Base-by-base conservation (phyloP, 2,113 vertebrate species). In the Leucosticte australis region DNA sequence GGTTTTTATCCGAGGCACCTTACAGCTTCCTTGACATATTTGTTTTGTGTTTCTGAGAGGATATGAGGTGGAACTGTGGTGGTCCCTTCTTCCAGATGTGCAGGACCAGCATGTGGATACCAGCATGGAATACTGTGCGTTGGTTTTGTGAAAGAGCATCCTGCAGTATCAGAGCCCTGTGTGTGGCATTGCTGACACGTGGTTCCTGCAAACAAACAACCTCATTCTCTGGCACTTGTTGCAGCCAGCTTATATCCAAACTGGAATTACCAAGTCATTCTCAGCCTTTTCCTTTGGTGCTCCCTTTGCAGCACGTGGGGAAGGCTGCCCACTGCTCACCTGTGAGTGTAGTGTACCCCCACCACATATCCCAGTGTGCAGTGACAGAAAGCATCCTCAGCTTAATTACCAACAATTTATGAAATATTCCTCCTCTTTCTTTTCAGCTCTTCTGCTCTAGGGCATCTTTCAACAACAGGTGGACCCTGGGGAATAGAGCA, bases 141-240 rank as follows among this genome's bases (percentile, higher is more conserved):
- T 28, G 62, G 21, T 27, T 86, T 59, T 35, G 37, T 37, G 52
- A 21, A 44, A 44, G 53, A 86, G 17, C 33, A 68, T 27, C 37
- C 73, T 77, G 37, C 31, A 27, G 14, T 44, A 12, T 12, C 63
- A 59, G 53, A 52, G 9, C 71, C 44, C 49, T 33, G 7, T 22
- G 33, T 7, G 3, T 73, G 65, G 62, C 49, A 55, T 14, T 0
- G 0, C 73, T 50, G 42, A 64, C 35, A 27, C 0, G 1, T 44
- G 57, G 31, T 23, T 56, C 70, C 85, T 77, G 17, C n/a, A 37
- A 53, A 63, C 8, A 42, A 63, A 4, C 24, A 41, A 4, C 17
- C 64, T 63, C 49, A 33, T 76, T 77, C 79, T 80, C 63, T 10
- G 24, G 71, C 47, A 47, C 50, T 67, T 89, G 41, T n/a, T 70